Evolutionary conservation across 2,113 vertebrate species (phyloP).

Genomic region (Neolamprologus modestus): DNA sequence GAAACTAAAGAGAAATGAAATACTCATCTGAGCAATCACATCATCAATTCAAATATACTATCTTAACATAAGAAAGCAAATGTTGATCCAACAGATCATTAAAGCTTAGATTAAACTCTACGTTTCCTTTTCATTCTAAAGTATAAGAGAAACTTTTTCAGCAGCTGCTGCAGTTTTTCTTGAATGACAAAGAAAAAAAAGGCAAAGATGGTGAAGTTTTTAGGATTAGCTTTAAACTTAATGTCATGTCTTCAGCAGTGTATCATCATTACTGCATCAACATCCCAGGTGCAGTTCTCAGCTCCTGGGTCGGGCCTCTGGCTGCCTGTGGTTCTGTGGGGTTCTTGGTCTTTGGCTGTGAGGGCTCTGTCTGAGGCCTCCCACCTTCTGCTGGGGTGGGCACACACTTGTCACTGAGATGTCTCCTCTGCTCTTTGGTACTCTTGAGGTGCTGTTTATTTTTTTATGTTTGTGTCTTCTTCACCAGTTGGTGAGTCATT

Average conservation of each 20-base stretch:
- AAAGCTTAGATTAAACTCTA: too few species aligned
- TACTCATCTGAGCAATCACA: too few species aligned
- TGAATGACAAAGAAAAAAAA: too few species aligned
- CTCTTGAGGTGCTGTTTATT: accelerated
- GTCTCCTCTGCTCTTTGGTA: accelerated
- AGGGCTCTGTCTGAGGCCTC: accelerated
- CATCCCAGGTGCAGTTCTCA: background rate
- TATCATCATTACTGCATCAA: background rate
- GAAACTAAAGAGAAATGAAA: too few species aligned
- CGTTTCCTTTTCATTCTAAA: too few species aligned
- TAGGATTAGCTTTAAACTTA: accelerated
- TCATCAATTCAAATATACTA: too few species aligned
- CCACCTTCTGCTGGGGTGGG: accelerated
- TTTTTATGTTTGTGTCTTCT: accelerated
- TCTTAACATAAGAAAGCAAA: too few species aligned
- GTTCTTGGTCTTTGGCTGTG: accelerated
- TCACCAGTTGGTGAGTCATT: accelerated
- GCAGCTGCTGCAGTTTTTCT: too few species aligned
- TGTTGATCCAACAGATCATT: too few species aligned
- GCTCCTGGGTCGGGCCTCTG: background rate
- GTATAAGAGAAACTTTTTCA: too few species aligned
- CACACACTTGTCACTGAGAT: accelerated
- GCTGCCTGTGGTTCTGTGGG: background rate
- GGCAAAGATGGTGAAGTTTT: background rate
- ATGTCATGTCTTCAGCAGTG: background rate